phyloP scores from a whole-genome alignment of 2,797 vertebrate genomes.

The Clarias laeviceps region DNA sequence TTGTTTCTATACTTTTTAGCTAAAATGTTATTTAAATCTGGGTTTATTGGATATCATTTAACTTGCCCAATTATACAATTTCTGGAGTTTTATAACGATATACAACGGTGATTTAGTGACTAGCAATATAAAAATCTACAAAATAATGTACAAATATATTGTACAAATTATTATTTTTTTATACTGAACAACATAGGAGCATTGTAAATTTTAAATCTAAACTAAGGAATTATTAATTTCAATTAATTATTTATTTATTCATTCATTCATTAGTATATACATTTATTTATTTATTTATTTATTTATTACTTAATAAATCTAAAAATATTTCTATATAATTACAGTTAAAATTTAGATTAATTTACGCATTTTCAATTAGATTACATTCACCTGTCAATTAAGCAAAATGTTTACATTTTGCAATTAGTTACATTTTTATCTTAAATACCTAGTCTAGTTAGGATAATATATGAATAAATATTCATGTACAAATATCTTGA shows the following conservation, averaged over 20 bases:
- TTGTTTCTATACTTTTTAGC: background rate
- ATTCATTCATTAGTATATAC: background rate
- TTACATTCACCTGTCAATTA: background rate
- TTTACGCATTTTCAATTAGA: background rate
- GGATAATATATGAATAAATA: background rate
- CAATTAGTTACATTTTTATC: background rate
- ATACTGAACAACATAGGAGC: background rate
- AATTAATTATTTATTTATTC: background rate
- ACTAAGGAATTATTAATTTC: background rate
- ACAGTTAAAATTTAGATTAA: background rate
- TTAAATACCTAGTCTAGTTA: background rate
- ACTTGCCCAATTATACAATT: no score
- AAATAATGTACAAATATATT: background rate
- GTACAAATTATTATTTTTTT: no score
- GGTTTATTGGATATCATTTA: background rate
- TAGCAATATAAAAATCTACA: background rate
- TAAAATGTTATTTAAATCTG: background rate
- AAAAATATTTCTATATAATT: background rate
- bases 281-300: slow-evolving; percentile 2
- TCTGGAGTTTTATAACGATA: background rate
- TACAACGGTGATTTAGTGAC: background rate
- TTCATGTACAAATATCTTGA: background rate
- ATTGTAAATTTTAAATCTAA: background rate
- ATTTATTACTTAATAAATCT: background rate
- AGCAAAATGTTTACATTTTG: background rate